phyloP scores from a whole-genome alignment of 2,113 vertebrate species.

The Cariama cristata region DNA sequence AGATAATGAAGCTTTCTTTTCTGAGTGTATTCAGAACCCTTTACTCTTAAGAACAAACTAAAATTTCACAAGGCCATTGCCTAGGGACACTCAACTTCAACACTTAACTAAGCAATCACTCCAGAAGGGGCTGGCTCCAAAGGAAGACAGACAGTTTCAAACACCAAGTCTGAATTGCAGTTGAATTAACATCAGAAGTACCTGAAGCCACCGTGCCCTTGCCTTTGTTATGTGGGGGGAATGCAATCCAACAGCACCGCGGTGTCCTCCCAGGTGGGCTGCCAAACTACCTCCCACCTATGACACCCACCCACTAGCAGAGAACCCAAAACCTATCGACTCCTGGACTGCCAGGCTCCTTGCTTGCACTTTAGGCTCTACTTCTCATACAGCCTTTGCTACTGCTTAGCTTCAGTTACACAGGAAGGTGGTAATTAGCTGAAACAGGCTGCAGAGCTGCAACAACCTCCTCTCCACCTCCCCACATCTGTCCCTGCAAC shows the following conservation, averaged over 20 bases:
- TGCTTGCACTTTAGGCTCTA: background rate
- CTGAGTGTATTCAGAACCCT: background rate
- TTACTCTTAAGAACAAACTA: background rate
- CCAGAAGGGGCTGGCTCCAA: background rate
- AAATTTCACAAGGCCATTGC: background rate
- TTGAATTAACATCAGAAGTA: accelerated
- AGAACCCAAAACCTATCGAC: accelerated
- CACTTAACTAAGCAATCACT: background rate
- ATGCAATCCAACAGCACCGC: accelerated
- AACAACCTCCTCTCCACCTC: background rate
- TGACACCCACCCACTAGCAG: accelerated
- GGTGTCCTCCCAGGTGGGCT: background rate
- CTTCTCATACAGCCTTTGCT: background rate
- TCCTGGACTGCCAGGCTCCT: accelerated
- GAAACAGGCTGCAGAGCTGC: background rate
- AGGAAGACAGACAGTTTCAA: background rate
- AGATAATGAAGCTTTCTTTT: background rate
- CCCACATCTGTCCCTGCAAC: accelerated
- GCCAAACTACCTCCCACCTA: background rate
- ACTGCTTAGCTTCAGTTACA: accelerated
- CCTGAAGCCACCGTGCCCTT: accelerated
- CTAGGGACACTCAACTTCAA: background rate
- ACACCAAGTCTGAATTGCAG: background rate
- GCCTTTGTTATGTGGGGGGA: background rate
- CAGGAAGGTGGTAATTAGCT: too few species aligned